A percentile compares a stretch with the other conserved stretches of the same genome.
Conservation (phyloP, 2,888 invertebrate species). For the Nineta flava region DNA sequence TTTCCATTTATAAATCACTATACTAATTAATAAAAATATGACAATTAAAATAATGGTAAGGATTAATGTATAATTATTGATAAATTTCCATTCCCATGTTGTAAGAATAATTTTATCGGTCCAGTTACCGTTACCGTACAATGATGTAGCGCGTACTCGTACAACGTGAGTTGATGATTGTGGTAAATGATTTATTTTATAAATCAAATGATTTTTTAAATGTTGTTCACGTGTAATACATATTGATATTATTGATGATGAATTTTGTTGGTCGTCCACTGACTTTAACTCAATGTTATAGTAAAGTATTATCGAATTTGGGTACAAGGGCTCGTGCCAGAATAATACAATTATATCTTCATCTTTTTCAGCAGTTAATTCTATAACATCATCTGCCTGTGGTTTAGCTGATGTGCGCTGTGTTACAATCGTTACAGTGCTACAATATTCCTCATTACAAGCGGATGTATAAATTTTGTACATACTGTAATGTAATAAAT, state of each 20-base stretch:
- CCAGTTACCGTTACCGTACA: conserved; percentile 33
- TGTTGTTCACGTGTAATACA: conserved; percentile 32
- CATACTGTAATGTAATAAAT: conserved; percentile 37
- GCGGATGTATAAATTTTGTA: conserved; percentile 44
- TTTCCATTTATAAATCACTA: neutral
- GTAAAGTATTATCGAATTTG: conserved; percentile 47
- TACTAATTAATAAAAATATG: neutral
- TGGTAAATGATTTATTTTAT: conserved; percentile 23
- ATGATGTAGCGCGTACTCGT: conserved; percentile 38
- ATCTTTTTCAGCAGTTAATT: conserved; percentile 15
- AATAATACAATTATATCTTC: conserved; percentile 20
- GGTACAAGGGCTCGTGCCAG: conserved; percentile 44
- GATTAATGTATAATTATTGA: neutral
- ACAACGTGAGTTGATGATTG: conserved; percentile 40
- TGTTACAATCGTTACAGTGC: conserved; percentile 28
- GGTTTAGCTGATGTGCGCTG: conserved; percentile 30
- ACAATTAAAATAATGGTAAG: neutral
- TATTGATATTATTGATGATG: conserved; percentile 18
- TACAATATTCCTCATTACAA: conserved; percentile 36
- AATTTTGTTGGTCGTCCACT: conserved; percentile 22
- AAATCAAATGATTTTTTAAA: conserved; percentile 16
- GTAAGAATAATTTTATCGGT: neutral
- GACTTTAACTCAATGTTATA: conserved; percentile 40
- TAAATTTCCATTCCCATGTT: neutral
- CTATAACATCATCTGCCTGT: conserved; percentile 27